phyloP scores from a whole-genome alignment of 2,797 vertebrate species.

The Gobio occitaniae region DNA sequence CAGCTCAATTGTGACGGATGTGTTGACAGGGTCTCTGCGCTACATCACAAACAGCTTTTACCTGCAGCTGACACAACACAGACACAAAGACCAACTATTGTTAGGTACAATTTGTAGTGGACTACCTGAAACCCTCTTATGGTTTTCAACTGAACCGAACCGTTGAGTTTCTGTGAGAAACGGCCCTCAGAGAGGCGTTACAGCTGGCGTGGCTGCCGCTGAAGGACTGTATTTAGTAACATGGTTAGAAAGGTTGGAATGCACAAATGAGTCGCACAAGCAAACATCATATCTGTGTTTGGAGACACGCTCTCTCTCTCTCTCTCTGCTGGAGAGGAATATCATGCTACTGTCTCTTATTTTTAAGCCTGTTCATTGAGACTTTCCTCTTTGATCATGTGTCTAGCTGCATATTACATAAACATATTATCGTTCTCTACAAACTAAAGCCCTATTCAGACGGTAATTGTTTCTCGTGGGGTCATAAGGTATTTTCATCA shows the following conservation, averaged over 20 bases:
- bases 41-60: background rate
- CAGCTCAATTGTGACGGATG: background rate
- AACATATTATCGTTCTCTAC: background rate
- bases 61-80: background rate
- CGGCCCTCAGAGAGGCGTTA: background rate
- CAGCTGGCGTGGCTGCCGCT: conserved; percentile 6
- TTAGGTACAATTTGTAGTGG: background rate
- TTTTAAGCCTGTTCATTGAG: conserved; percentile 40
- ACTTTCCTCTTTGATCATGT: conserved; percentile 9
- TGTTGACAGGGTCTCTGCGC: conserved; percentile 7
- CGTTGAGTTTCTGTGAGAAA: background rate
- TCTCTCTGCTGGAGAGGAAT: background rate
- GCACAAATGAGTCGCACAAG: conserved; percentile 49
- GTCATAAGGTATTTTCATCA: too few species aligned
- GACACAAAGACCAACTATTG: background rate
- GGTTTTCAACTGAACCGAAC: background rate
- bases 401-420: background rate
- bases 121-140: background rate
- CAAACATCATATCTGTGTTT: conserved; percentile 64
- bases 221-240: conserved; percentile 42
- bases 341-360: conserved; percentile 29
- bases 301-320: conserved; percentile 37
- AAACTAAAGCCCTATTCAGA: too few species aligned
- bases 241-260: conserved; percentile 57
- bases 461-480: too few species aligned